phyloP scores from a whole-genome alignment of 2,888 invertebrate genomes.

The Octodonta nipae region DNA sequence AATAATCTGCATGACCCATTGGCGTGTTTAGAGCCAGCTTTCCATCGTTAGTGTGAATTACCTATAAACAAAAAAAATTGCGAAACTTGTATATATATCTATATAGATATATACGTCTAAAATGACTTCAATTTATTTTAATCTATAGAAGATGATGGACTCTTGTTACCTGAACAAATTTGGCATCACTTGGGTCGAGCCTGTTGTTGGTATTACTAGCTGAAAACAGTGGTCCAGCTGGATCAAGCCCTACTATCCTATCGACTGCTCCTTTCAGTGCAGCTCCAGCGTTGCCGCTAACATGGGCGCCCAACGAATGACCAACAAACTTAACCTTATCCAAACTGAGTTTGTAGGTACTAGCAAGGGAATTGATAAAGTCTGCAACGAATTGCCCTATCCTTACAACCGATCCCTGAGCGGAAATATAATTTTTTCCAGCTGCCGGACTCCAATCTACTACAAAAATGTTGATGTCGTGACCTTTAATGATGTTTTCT shows the following conservation, averaged over 20 bases:
- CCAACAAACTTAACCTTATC: constrained; percentile 12
- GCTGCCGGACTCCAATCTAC: constrained; percentile 26
- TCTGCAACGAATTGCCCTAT: constrained; percentile 19
- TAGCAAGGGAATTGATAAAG: constrained; percentile 2
- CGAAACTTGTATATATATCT: background rate
- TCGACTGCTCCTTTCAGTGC: constrained; percentile 16
- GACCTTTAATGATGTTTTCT: constrained; percentile 15
- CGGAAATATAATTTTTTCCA: constrained; percentile 12
- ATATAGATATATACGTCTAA: background rate
- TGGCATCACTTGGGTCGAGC: constrained; percentile 25
- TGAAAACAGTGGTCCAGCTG: constrained; percentile 25
- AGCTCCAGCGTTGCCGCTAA: constrained; percentile 18
- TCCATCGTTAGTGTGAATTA: constrained; percentile 24
- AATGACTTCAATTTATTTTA: background rate
- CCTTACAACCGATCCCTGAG: constrained; percentile 15
- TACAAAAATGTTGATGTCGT: constrained; percentile 27
- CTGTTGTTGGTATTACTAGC: constrained; percentile 19
- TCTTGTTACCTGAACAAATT: constrained; percentile 22
- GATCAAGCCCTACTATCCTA: constrained; percentile 28
- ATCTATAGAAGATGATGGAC: background rate
- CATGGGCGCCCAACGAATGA: constrained; percentile 27
- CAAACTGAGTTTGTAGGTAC: constrained; percentile 3
- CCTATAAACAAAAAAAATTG: background rate
- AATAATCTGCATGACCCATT: constrained; percentile 28
- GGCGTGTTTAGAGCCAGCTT: constrained; percentile 14